phyloP scores from a whole-genome alignment of 2,888 invertebrate species.

The Dicyrtomina minuta region DNA sequence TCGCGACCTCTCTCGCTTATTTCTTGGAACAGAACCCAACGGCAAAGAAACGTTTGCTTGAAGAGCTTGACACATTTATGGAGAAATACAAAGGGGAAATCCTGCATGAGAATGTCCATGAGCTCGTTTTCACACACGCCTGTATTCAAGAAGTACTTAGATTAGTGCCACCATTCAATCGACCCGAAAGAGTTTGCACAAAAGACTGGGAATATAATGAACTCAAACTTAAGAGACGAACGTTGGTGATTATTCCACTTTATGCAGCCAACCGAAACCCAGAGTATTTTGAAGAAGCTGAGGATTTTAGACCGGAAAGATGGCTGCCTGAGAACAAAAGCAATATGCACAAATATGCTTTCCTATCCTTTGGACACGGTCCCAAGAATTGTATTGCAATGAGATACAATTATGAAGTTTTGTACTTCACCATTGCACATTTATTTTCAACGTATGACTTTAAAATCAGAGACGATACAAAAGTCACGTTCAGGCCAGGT shows the following conservation, averaged over 20 bases:
- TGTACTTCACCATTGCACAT: conserved; percentile 13
- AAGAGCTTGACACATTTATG: conserved; percentile 18
- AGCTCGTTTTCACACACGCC: conserved; percentile 28
- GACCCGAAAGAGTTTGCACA: conserved; percentile 34
- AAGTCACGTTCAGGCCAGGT: conserved; percentile 25
- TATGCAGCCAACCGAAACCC: conserved; percentile 47
- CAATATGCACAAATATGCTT: conserved; percentile 38
- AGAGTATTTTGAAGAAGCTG: conserved; percentile 40
- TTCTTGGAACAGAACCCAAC: conserved; percentile 31
- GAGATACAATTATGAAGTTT: conserved; percentile 31
- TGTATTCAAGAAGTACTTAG: conserved; percentile 36
- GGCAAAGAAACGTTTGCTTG: background rate
- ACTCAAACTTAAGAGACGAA: conserved; percentile 42
- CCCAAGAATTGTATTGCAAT: conserved; percentile 43
- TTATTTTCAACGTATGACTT: conserved; percentile 17
- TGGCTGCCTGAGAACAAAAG: conserved; percentile 44
- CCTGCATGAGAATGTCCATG: conserved; percentile 21
- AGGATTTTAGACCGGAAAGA: conserved; percentile 44
- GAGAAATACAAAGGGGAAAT: conserved; percentile 14
- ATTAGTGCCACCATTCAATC: conserved; percentile 29
- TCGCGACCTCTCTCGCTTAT: conserved; percentile 40
- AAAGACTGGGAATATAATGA: conserved; percentile 37
- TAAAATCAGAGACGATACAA: conserved; percentile 9
- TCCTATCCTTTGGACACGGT: conserved; percentile 46
- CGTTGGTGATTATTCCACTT: conserved; percentile 40